Percentiles rank a stretch among this genome's conserved stretches.
phyloP scores from a whole-genome alignment of 2,888 invertebrate genomes.

The Poecilus cupreus region DNA sequence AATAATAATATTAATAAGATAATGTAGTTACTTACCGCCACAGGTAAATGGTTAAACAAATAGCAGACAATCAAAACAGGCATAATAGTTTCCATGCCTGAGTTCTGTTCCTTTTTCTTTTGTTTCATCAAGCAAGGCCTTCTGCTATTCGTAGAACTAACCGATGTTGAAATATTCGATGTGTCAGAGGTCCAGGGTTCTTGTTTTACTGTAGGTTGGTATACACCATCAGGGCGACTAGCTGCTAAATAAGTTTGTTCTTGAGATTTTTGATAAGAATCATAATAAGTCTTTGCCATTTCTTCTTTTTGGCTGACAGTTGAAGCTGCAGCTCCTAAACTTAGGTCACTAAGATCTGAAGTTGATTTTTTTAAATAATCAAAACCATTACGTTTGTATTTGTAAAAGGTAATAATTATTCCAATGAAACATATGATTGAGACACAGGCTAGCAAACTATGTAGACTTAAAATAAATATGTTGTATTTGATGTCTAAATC shows the following conservation, averaged over 20 bases:
- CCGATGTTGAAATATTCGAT: conserved; percentile 74
- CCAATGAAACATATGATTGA: conserved; percentile 72
- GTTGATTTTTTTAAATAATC: conserved; percentile 71
- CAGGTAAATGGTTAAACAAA: conserved; percentile 76
- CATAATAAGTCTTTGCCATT: conserved; percentile 67
- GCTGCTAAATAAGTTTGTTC: conserved; percentile 65
- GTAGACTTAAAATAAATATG: conserved; percentile 74
- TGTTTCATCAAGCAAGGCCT: conserved; percentile 72
- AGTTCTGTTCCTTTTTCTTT: conserved; percentile 69
- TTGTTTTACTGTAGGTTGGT: conserved; percentile 60
- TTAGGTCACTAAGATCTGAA: conserved; percentile 71
- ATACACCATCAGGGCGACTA: conserved; percentile 55
- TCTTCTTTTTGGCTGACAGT: conserved; percentile 64
- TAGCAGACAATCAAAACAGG: conserved; percentile 76
- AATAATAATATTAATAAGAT: neutral
- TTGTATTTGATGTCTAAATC: conserved; percentile 73
- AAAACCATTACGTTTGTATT: conserved; percentile 67
- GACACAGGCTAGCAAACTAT: conserved; percentile 73
- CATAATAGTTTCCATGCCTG: conserved; percentile 72
- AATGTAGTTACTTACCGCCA: conserved; percentile 74
- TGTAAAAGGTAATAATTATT: conserved; percentile 68
- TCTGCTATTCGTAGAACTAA: conserved; percentile 75
- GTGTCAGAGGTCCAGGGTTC: conserved; percentile 71
- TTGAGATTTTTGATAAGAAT: conserved; percentile 66
- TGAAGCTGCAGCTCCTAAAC: conserved; percentile 65